A percentile compares a stretch with the other conserved stretches of the same genome.
Conservation (phyloP, 2,797 vertebrate species). For the Champsocephalus esox region DNA sequence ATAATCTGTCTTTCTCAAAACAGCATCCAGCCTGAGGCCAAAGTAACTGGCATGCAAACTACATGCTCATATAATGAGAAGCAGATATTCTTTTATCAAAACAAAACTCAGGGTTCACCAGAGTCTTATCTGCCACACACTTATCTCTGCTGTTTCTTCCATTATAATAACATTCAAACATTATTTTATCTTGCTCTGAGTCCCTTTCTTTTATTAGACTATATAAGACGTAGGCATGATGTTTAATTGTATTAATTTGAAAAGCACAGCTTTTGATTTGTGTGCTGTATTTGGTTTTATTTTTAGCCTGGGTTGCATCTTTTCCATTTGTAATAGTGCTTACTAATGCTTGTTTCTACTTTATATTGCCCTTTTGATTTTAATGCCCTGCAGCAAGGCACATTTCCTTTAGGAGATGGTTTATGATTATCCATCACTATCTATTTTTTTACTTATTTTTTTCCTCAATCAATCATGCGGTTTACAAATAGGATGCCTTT, state of each 20-base stretch:
- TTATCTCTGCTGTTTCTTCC: neutral
- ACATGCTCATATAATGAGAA: neutral
- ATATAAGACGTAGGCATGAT: neutral
- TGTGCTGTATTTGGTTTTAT: neutral
- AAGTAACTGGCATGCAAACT: constrained; percentile 24
- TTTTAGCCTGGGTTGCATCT: neutral
- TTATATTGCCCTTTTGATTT: neutral
- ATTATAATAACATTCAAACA: neutral
- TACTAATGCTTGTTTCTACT: neutral
- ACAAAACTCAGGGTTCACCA: constrained; percentile 3
- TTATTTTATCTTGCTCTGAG: neutral
- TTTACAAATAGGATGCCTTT: neutral
- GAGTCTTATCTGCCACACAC: neutral
- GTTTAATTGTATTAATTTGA: neutral
- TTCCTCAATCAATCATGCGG: neutral
- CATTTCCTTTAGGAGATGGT: neutral
- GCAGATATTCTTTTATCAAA: constrained; percentile 17
- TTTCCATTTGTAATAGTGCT: neutral
- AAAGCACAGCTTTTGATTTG: neutral
- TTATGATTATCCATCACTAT: neutral
- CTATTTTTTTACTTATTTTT: neutral
- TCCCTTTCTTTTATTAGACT: neutral
- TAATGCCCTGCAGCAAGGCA: neutral
- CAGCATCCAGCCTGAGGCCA: constrained; percentile 31
- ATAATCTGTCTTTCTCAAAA: constrained; percentile 18